Evolutionary conservation across 2,797 vertebrate species (phyloP).

Genomic region (Kryptopterus vitreolus): DNA sequence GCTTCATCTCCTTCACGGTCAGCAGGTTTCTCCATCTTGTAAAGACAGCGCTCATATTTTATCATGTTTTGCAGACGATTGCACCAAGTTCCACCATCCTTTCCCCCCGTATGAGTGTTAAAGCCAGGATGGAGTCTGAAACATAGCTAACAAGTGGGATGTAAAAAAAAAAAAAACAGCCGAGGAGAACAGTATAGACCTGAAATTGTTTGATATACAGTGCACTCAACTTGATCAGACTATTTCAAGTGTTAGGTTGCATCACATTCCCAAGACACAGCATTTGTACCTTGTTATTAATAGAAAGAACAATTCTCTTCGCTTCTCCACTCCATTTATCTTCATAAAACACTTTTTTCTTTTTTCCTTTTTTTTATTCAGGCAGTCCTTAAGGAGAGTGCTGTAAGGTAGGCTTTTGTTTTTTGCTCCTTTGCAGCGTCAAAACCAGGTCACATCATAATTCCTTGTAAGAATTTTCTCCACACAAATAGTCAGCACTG

Average conservation of each 20-base stretch:
- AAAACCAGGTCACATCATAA: conserved; percentile 1
- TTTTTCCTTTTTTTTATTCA: conserved; percentile 31
- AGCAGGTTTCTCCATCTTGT: background rate
- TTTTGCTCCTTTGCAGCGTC: conserved; percentile 29
- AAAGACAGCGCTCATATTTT: background rate
- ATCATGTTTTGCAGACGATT: background rate
- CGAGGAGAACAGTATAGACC: background rate
- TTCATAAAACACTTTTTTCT: conserved; percentile 19
- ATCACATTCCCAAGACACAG: background rate
- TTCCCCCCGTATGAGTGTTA: background rate
- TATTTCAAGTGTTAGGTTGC: background rate
- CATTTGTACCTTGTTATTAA: background rate
- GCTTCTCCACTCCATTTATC: conserved; percentile 29
- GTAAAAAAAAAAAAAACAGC: background rate
- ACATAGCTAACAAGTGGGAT: background rate
- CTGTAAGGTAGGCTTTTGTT: conserved; percentile 42
- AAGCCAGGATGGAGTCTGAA: background rate
- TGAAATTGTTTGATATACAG: background rate
- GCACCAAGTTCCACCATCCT: background rate
- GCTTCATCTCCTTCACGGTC: background rate
- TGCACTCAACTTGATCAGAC: background rate
- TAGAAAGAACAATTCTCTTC: background rate
- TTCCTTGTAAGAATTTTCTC: background rate
- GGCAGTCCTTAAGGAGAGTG: conserved; percentile 33
- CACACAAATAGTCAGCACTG: background rate